phyloP scores from a whole-genome alignment of 2,888 invertebrate species.

The Prenolepis imparis region DNA sequence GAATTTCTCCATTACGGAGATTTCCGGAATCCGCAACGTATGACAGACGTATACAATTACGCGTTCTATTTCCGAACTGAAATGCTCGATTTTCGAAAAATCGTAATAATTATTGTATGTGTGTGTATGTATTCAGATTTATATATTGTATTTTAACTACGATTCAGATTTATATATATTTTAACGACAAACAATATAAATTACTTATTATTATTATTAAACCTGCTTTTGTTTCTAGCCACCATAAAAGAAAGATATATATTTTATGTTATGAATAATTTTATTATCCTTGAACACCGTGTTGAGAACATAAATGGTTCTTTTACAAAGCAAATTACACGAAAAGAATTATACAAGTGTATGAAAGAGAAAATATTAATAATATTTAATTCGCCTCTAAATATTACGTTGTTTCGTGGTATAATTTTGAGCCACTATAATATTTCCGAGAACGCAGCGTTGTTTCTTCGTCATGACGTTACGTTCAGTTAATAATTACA shows the following conservation, averaged over 20 bases:
- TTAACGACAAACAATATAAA: not conserved
- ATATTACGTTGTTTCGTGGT: not conserved
- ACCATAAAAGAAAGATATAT: not conserved
- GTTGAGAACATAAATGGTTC: too few species aligned
- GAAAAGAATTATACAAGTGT: too few species aligned
- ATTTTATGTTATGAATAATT: not conserved
- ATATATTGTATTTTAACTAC: too few species aligned
- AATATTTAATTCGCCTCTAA: not conserved
- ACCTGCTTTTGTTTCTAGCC: not conserved
- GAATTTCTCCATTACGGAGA: constrained; percentile 11
- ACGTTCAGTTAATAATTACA: not conserved
- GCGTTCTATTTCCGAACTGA: not conserved
- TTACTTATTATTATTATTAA: not conserved
- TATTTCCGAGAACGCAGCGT: not conserved
- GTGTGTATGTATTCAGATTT: not conserved
- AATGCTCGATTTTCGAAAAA: not conserved
- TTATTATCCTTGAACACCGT: too few species aligned
- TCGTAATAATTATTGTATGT: not conserved
- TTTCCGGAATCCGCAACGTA: constrained; percentile 10
- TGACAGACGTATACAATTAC: constrained; percentile 9
- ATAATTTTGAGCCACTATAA: not conserved
- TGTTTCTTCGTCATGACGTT: not conserved
- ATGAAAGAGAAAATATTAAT: too few species aligned
- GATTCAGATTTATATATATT: not conserved
- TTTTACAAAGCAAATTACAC: too few species aligned